Conservation (phyloP, 2,888 invertebrate genomes). For the Pediacus dermestoides region DNA sequence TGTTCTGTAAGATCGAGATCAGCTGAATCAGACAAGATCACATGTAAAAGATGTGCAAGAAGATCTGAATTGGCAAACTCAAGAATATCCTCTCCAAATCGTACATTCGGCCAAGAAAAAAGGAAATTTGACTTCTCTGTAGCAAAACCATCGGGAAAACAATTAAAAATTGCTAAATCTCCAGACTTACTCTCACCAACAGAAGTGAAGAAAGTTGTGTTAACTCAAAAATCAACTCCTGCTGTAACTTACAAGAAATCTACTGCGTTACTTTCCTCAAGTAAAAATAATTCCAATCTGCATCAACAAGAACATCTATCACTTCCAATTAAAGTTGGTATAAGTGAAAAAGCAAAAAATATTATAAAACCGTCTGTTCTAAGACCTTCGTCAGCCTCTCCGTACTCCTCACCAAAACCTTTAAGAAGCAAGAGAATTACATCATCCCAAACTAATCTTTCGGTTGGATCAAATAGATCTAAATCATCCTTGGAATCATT, state of each 20-base stretch:
- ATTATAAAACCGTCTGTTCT: slow-evolving; percentile 29
- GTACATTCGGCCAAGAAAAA: slow-evolving; percentile 55
- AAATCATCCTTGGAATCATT: slow-evolving; percentile 41
- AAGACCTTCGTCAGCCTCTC: slow-evolving; percentile 17
- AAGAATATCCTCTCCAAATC: slow-evolving; percentile 56
- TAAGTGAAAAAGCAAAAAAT: slow-evolving; percentile 41
- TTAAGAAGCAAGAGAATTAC: slow-evolving; percentile 17
- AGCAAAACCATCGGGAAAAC: slow-evolving; percentile 22
- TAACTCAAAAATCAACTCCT: slow-evolving; percentile 28
- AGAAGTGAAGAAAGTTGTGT: slow-evolving; percentile 54
- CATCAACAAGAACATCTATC: slow-evolving; percentile 17
- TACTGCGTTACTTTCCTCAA: slow-evolving; percentile 41
- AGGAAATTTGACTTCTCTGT: slow-evolving; percentile 50
- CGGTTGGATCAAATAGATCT: slow-evolving; percentile 32
- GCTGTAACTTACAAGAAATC: slow-evolving; percentile 49
- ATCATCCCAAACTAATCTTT: slow-evolving; percentile 31
- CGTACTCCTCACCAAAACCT: slow-evolving; percentile 24
- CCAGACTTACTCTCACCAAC: slow-evolving; percentile 58
- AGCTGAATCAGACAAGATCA: slow-evolving; percentile 17
- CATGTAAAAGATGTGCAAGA: slow-evolving; percentile 14
- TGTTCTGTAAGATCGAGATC: slow-evolving; percentile 9
- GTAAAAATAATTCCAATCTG: slow-evolving; percentile 12
- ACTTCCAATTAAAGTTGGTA: slow-evolving; percentile 49
- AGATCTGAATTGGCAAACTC: slow-evolving; percentile 26
- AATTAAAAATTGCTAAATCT: slow-evolving; percentile 45